Conservation (phyloP, 2,797 vertebrate species). For the Scolopax bukidnonensis region DNA sequence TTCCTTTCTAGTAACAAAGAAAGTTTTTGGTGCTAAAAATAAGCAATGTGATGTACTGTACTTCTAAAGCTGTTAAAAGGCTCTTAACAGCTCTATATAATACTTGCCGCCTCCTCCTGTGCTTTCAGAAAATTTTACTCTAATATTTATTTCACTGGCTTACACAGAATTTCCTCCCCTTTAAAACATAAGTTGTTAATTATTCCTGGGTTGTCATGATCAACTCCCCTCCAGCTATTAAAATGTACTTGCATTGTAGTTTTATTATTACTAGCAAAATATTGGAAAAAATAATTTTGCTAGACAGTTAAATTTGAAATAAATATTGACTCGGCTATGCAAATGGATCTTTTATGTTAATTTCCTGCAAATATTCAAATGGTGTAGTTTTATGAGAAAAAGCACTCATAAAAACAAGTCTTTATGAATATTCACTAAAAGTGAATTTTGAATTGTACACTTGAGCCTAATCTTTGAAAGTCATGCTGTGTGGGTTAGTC, state of each 20-base stretch:
- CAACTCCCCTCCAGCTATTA: slow-evolving; percentile 64
- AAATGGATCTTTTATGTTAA: slow-evolving; percentile 56
- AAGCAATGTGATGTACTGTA: slow-evolving; percentile 62
- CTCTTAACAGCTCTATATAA: slow-evolving; percentile 76
- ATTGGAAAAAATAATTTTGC: slow-evolving; percentile 45
- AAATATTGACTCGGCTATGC: slow-evolving; percentile 38
- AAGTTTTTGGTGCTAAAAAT: slow-evolving; percentile 70
- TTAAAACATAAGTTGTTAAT: slow-evolving; percentile 69
- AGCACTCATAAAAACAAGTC: slow-evolving; percentile 6
- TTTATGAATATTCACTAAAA: slow-evolving; percentile 35
- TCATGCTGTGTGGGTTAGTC: background rate
- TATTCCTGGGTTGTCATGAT: slow-evolving; percentile 65
- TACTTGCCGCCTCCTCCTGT: slow-evolving; percentile 66
- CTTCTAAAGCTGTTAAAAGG: slow-evolving; percentile 74
- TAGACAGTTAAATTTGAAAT: slow-evolving; percentile 57
- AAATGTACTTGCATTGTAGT: slow-evolving; percentile 63
- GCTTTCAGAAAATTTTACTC: slow-evolving; percentile 69
- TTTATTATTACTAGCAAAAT: slow-evolving; percentile 64
- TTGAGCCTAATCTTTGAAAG: slow-evolving; percentile 33
- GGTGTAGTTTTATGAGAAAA: slow-evolving; percentile 17
- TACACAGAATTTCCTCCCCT: slow-evolving; percentile 69
- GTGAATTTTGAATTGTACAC: slow-evolving; percentile 18
- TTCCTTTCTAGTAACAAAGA: slow-evolving; percentile 51
- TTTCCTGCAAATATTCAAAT: slow-evolving; percentile 51
- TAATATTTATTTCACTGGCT: slow-evolving; percentile 71